These are phyloP conservation scores for Drosophila lutescens DNA, from an alignment of 2,888 invertebrate genomes.

Conservation along the genomic window DNA sequence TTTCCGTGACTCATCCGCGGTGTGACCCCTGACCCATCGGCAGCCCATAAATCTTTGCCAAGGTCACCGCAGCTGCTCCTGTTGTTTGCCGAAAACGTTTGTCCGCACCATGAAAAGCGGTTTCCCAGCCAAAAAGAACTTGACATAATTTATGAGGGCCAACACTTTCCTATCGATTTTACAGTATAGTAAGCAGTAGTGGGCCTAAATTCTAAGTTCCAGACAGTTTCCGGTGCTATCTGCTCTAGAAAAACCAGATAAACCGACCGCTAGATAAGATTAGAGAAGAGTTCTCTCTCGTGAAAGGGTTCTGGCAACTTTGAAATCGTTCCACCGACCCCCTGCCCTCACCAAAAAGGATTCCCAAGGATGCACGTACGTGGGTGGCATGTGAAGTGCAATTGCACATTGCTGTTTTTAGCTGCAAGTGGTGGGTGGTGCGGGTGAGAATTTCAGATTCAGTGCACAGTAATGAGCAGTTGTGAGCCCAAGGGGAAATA, in stretches of 20 bases:
- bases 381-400: conserved; percentile 26
- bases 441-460: conserved; percentile 6
- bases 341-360: conserved; percentile 7
- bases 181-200: neutral
- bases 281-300: conserved; percentile 7
- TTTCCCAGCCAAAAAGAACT: neutral
- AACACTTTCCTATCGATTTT: conserved; percentile 9
- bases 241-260: conserved; percentile 29
- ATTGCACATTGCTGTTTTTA: conserved; percentile 35
- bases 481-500: conserved; percentile 3
- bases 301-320: conserved; percentile 11
- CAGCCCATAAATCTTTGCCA: conserved; percentile 47
- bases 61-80: conserved; percentile 48
- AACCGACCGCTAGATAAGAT: conserved; percentile 51
- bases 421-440: conserved; percentile 1
- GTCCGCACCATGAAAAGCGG: conserved; percentile 19
- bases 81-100: conserved; percentile 16
- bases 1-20: conserved; percentile 22
- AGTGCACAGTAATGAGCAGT: conserved; percentile 31
- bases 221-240: conserved; percentile 16
- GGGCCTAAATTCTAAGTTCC: neutral
- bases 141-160: conserved; percentile 22
- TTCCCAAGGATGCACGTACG: conserved; percentile 48
- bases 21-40: conserved; percentile 24
- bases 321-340: neutral